Percentiles rank a stretch among this genome's conserved stretches.
These are phyloP conservation scores for Labrus mixtus DNA, from an alignment of 2,113 vertebrate species.

Conservation along the genomic window DNA sequence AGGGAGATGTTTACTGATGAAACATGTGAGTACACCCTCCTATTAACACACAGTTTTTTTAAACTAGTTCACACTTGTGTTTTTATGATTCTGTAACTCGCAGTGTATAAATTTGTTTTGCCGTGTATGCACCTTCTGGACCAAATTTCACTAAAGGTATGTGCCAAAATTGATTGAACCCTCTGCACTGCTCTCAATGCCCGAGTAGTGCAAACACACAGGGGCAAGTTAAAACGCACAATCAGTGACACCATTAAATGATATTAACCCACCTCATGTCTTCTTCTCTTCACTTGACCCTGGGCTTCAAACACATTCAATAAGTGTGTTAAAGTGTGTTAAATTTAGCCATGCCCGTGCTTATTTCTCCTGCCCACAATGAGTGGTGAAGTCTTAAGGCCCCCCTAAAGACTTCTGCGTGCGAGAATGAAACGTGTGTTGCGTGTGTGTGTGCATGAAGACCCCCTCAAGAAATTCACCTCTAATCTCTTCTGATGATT, in stretches of 20 bases:
- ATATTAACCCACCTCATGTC: constrained; percentile 53
- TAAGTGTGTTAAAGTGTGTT: constrained; percentile 55
- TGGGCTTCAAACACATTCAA: constrained; percentile 56
- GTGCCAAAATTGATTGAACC: constrained; percentile 42
- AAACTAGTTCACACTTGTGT: neutral
- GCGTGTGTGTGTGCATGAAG: constrained; percentile 42
- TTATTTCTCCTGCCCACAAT: constrained; percentile 51
- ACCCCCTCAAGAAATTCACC: constrained; percentile 73
- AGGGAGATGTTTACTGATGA: constrained; percentile 29
- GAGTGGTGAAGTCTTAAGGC: constrained; percentile 52
- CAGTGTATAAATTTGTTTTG: neutral
- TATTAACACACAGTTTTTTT: neutral
- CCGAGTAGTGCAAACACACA: constrained; percentile 17
- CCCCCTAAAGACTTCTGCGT: constrained; percentile 62
- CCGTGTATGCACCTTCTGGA: constrained; percentile 11
- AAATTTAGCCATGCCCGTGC: constrained; percentile 69
- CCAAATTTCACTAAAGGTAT: constrained; percentile 37
- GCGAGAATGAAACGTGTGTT: constrained; percentile 32
- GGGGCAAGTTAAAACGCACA: constrained; percentile 47
- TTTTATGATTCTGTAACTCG: neutral
- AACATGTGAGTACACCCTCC: neutral
- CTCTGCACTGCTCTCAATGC: constrained; percentile 18
- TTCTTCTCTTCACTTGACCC: constrained; percentile 50
- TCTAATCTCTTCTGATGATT: constrained; percentile 78
- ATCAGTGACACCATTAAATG: constrained; percentile 54